Conservation (phyloP, 2,797 vertebrate genomes). For the Pelodytes ibericus region DNA sequence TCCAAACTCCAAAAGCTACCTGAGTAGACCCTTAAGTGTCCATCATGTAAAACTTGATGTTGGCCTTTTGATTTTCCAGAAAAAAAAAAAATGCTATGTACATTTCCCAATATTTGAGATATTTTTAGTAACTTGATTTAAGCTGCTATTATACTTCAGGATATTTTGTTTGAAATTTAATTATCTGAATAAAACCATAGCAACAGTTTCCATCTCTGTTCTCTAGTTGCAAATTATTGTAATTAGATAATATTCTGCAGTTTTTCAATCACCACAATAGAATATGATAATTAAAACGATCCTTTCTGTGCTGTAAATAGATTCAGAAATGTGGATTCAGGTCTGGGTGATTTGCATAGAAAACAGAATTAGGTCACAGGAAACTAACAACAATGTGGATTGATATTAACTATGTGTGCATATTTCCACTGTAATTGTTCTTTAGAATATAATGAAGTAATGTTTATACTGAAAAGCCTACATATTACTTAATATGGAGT, state of each 20-base stretch:
- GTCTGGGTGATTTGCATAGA: not conserved
- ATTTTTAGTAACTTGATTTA: too few species aligned
- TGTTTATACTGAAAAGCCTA: too few species aligned
- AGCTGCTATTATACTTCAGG: too few species aligned
- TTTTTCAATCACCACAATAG: not conserved
- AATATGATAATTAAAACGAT: not conserved
- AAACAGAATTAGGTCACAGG: not conserved
- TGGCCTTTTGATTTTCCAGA: too few species aligned
- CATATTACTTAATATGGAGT: too few species aligned
- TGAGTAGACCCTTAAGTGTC: too few species aligned
- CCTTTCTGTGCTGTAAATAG: not conserved
- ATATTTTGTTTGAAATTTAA: too few species aligned
- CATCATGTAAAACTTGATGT: too few species aligned
- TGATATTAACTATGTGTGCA: not conserved
- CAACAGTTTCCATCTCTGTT: not conserved
- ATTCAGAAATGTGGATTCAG: not conserved
- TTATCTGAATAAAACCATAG: not conserved
- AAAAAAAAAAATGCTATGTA: too few species aligned
- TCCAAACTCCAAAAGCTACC: too few species aligned
- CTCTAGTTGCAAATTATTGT: not conserved
- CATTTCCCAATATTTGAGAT: too few species aligned
- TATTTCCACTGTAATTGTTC: not conserved
- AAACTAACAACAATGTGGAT: not conserved
- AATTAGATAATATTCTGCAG: not conserved
- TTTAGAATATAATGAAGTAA: not conserved